A percentile compares a stretch with the other conserved stretches of the same genome.
These are phyloP conservation scores for Cephalopachus bancanus DNA, from an alignment of 2,797 vertebrate species.

Conservation along the genomic window DNA sequence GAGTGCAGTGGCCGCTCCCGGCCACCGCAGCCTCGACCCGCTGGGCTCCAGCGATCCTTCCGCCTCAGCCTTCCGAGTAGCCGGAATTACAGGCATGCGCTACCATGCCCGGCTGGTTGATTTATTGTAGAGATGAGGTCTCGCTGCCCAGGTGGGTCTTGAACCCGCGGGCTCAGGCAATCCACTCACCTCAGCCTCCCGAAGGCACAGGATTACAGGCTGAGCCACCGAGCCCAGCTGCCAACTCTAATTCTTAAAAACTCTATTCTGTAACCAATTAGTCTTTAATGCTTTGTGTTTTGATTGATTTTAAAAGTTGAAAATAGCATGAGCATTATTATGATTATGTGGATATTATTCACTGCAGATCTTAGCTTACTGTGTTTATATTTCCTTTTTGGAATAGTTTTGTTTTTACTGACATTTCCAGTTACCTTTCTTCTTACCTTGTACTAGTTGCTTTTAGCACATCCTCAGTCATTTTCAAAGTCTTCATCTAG, in stretches of 20 bases:
- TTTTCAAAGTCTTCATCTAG: constrained; percentile 7
- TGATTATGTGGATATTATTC: background rate
- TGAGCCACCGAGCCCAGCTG: too few relatives aligned
- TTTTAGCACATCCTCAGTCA: background rate
- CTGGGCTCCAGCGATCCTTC: too few relatives aligned
- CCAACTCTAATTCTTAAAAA: constrained; percentile 23
- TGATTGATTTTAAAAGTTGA: background rate
- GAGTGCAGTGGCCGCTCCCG: too few relatives aligned
- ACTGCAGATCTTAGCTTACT: background rate
- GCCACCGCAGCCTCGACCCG: too few relatives aligned
- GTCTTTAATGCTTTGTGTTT: constrained; percentile 33
- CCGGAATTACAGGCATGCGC: too few relatives aligned
- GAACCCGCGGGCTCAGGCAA: too few relatives aligned
- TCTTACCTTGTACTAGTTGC: background rate
- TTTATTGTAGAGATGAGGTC: too few relatives aligned
- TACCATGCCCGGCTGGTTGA: too few relatives aligned
- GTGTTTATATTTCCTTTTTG: background rate
- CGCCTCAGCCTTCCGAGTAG: too few relatives aligned
- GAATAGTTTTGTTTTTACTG: constrained; percentile 7
- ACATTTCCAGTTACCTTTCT: constrained; percentile 16
- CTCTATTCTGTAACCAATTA: constrained; percentile 31
- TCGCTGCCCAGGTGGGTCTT: too few relatives aligned
- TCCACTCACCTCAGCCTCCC: too few relatives aligned
- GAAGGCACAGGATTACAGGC: too few relatives aligned
- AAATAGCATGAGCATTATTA: background rate